Conservation (phyloP, 2,797 vertebrate species). For the Valencia hispanica region DNA sequence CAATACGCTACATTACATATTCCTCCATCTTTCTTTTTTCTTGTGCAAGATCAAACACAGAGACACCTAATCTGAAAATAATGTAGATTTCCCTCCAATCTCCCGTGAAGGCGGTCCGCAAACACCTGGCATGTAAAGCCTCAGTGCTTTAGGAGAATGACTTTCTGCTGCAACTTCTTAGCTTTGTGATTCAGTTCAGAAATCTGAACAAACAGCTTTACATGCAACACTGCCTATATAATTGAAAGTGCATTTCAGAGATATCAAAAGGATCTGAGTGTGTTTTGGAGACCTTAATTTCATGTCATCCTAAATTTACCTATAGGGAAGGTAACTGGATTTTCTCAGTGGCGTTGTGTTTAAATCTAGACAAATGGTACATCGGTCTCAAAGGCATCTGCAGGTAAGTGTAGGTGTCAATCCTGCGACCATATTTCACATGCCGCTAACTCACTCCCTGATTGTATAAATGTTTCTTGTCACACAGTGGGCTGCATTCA, state of each 20-base stretch:
- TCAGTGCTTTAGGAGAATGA: slow-evolving; percentile 79
- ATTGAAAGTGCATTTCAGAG: slow-evolving; percentile 79
- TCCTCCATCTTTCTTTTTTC: slow-evolving; percentile 68
- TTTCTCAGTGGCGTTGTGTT: slow-evolving; percentile 77
- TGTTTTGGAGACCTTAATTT: slow-evolving; percentile 63
- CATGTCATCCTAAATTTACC: slow-evolving; percentile 70
- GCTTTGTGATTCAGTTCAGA: slow-evolving; percentile 73
- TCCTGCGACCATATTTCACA: slow-evolving; percentile 83
- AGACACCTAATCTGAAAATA: slow-evolving; percentile 71
- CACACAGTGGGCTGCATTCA: slow-evolving; percentile 78
- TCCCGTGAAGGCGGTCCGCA: slow-evolving; percentile 56
- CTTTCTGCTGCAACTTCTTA: slow-evolving; percentile 81
- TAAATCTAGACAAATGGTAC: slow-evolving; percentile 79
- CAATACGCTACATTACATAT: slow-evolving; percentile 71
- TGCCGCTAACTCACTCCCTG: slow-evolving; percentile 72
- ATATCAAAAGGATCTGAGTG: slow-evolving; percentile 74
- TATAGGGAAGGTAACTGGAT: slow-evolving; percentile 49
- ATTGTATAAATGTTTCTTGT: slow-evolving; percentile 74
- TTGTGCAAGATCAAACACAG: slow-evolving; percentile 44
- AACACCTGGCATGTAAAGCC: slow-evolving; percentile 77
- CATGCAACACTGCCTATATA: slow-evolving; percentile 77
- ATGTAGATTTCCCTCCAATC: slow-evolving; percentile 70
- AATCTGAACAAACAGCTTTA: slow-evolving; percentile 75
- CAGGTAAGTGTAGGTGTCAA: slow-evolving; percentile 85
- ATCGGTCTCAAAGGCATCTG: slow-evolving; percentile 79